Evolutionary conservation across 1,140 invertebrate genomes (phyloP), one percentile per base, ranked within the genome.

Genomic region (Nebria ingens): DNA sequence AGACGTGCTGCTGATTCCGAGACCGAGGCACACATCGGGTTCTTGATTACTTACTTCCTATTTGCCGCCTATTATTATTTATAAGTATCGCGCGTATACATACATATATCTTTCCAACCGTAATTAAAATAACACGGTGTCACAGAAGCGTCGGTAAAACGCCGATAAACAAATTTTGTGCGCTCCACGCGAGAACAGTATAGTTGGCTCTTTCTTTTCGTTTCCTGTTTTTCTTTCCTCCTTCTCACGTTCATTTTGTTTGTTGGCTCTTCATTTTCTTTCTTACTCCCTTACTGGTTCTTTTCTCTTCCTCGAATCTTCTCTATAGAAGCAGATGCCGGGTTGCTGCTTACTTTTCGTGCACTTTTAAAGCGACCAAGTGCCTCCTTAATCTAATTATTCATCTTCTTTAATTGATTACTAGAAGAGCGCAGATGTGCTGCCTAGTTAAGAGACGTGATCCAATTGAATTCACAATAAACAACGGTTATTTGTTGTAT

Each of bases 331-430:
- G n/a, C n/a, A n/a, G n/a, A n/a, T n/a, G n/a, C n/a, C n/a, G n/a
- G 40, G 40, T 45, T 17, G 6, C 9, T 45, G 15, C 6, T 34
- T 45, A 45, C 40, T 45, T 29, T 29, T 29, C 25, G 25, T 29
- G 25, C 25, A 29, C 25, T 29, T 45, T 45, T 45, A 6, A 17
- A 45, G 40, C 40, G 40, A 17, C 40, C 40, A 45, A 34, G 3
- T 9, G 4, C 17, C 3, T 45, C 40, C 17, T 45, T 45, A 45
- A 45, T 45, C 40, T 45, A 45, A 45, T 45, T 45, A 45, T 45
- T 45, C 40, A 45, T 45, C 40, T 45, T 45, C 40, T 45, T 45
- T 45, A 45, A 45, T 45, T 45, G 40, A 45, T 45, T 45, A 45
- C 40, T 45, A 4, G 40, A 45, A 17, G n/a, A n/a, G n/a, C 17